Evolutionary conservation across 2,888 invertebrate genomes (phyloP), one percentile per base, ranked within the genome.

Genomic region (Leptinotarsa haldemani): DNA sequence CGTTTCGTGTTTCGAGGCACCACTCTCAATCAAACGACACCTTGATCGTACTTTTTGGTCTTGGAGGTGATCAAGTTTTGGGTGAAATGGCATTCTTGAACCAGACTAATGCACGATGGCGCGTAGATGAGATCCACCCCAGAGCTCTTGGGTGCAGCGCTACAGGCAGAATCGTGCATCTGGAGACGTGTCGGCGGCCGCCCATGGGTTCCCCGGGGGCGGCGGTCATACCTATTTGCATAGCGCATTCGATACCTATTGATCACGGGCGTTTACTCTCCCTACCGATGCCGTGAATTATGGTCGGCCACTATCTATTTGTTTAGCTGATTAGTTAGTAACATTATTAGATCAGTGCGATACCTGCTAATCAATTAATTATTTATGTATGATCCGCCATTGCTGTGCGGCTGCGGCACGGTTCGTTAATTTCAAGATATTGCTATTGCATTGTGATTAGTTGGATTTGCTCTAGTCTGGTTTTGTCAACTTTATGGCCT

Each of bases 291-390:
- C 86, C 84, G 85, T 87, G 86, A 88, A 87, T 88, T 87, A 88
- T 87, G 87, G 87, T 85, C 83, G 86, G 85, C 86, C 86, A 85
- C 87, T 88, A 88, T 88, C 88, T 88, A 87, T 88, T 88, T 88
- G 87, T 88, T 87, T 88, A 87, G 87, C 87, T 88, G 87, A 88
- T 88, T 88, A 87, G 87, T 86, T 86, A 86, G 87, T 86, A 86
- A 87, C 87, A 85, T 87, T 87, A 88, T 88, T 88, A 88, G 88
- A 88, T 88, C 87, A 86, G 82, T 83, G 84, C 86, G 87, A 87
- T 87, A 87, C 87, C 87, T 87, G 86, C 87, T 87, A 87, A 88
- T 88, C 87, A 88, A 87, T 88, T 87, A 87, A 87, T 87, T 88
- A 88, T 87, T 88, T 88, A 88, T 87, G 86, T 85, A 85, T 85